Conservation (phyloP, 2,113 vertebrate genomes). For the Toxostoma redivivum region DNA sequence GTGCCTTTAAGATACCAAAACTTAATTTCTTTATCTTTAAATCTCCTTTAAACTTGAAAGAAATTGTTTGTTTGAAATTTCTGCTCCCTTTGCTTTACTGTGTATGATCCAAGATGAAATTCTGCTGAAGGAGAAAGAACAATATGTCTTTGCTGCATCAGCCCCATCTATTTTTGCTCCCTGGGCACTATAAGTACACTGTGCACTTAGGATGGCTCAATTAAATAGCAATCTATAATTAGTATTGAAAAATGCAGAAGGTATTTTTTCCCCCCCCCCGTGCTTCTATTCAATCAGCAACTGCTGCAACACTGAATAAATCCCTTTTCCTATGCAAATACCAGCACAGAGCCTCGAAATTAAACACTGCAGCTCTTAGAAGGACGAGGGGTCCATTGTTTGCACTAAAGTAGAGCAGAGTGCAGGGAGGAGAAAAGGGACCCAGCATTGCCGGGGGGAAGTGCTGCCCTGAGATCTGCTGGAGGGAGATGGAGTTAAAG, state of each 20-base stretch:
- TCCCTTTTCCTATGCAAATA: background rate
- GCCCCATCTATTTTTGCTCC: slow-evolving; percentile 22
- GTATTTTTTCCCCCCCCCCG: background rate
- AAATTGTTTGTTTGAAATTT: background rate
- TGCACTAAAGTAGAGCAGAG: background rate
- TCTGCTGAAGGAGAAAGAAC: background rate
- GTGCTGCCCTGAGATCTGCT: background rate
- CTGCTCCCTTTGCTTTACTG: background rate
- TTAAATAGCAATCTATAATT: background rate
- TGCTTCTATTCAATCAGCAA: background rate
- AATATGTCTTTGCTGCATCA: slow-evolving; percentile 17
- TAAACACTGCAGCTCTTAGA: background rate
- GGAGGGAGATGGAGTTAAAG: background rate
- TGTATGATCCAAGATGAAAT: background rate
- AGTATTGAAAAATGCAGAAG: slow-evolving; percentile 17
- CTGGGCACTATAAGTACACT: background rate
- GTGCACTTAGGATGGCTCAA: background rate
- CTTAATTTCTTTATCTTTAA: background rate
- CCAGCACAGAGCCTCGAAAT: background rate
- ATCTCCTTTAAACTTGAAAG: background rate
- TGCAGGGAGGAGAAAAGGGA: background rate
- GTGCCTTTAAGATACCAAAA: background rate
- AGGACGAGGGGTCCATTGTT: background rate
- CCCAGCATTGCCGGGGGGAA: background rate
- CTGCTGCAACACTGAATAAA: background rate